A percentile compares a stretch with the other conserved stretches of the same genome.
phyloP scores from a whole-genome alignment of 2,113 vertebrate species.

The Pithys albifrons region DNA sequence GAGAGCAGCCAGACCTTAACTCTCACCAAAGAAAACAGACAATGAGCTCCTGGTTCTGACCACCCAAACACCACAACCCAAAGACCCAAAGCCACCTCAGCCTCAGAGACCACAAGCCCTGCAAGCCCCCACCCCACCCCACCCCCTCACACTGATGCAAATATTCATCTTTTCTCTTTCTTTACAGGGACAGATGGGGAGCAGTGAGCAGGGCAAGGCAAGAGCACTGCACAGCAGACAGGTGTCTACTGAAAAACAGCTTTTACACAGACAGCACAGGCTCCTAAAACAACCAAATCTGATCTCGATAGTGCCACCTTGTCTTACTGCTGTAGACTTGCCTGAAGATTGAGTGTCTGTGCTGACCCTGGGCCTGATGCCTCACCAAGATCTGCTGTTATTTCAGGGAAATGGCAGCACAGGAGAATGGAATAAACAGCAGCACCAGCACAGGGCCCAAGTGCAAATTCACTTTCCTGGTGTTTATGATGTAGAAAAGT shows the following conservation, averaged over 20 bases:
- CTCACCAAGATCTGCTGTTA: accelerated
- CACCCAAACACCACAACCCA: accelerated
- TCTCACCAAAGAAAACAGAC: not conserved
- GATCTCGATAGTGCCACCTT: too few relatives aligned
- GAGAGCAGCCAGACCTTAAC: not conserved
- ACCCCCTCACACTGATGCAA: accelerated
- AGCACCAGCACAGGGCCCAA: accelerated
- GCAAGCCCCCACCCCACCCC: not conserved
- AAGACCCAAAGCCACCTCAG: not conserved
- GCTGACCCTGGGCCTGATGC: accelerated
- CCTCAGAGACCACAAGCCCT: not conserved
- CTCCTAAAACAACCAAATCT: not conserved
- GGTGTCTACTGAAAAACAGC: not conserved
- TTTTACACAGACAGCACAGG: accelerated
- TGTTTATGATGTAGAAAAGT: not conserved
- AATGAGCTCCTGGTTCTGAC: not conserved
- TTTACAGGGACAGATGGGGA: too few relatives aligned
- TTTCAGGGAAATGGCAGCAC: not conserved
- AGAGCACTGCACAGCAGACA: accelerated
- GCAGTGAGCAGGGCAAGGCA: not conserved
- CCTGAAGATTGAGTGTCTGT: accelerated
- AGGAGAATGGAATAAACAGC: accelerated
- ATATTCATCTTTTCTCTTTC: accelerated
- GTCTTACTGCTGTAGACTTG: too few relatives aligned
- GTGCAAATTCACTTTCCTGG: not conserved